These are phyloP conservation scores for Limnephilus auricula DNA, from an alignment of 2,888 invertebrate species.

Conservation along the genomic window DNA sequence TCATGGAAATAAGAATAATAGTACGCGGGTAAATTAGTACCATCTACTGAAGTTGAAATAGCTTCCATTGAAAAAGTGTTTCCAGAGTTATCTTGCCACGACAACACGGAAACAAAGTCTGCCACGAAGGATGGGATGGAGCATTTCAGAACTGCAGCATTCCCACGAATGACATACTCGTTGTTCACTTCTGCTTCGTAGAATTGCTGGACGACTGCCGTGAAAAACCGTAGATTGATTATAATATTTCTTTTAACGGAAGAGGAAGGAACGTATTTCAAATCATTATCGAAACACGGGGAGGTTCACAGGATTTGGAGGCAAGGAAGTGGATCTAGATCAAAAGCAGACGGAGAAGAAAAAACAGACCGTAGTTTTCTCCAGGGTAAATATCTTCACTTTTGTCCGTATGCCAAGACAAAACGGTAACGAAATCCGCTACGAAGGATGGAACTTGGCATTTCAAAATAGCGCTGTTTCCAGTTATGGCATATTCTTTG, in stretches of 20 bases:
- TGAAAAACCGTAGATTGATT: slow-evolving; percentile 12
- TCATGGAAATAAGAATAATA: not conserved
- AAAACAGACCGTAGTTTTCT: slow-evolving; percentile 69
- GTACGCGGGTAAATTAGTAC: slow-evolving; percentile 68
- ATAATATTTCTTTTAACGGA: not conserved
- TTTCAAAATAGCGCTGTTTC: slow-evolving; percentile 88
- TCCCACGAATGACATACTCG: slow-evolving; percentile 93
- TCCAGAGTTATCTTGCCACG: slow-evolving; percentile 90
- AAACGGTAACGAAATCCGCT: slow-evolving; percentile 89
- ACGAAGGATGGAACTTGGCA: slow-evolving; percentile 92
- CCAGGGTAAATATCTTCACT: slow-evolving; percentile 84
- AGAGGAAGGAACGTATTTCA: slow-evolving; percentile 24
- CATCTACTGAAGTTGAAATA: slow-evolving; percentile 68
- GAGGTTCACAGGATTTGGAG: slow-evolving; percentile 22
- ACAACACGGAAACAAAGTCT: slow-evolving; percentile 92
- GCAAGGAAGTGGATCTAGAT: slow-evolving; percentile 17
- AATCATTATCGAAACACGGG: not conserved
- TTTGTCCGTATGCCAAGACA: slow-evolving; percentile 88
- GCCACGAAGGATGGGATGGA: slow-evolving; percentile 95
- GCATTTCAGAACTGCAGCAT: slow-evolving; percentile 92
- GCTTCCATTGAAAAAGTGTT: slow-evolving; percentile 74
- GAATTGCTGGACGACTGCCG: slow-evolving; percentile 91
- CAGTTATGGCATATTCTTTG: slow-evolving; percentile 90
- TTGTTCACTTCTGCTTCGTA: slow-evolving; percentile 95
- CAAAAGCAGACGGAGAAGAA: slow-evolving; percentile 43